phyloP scores from a whole-genome alignment of 2,888 invertebrate genomes.

The Agrilus cyanescens region DNA sequence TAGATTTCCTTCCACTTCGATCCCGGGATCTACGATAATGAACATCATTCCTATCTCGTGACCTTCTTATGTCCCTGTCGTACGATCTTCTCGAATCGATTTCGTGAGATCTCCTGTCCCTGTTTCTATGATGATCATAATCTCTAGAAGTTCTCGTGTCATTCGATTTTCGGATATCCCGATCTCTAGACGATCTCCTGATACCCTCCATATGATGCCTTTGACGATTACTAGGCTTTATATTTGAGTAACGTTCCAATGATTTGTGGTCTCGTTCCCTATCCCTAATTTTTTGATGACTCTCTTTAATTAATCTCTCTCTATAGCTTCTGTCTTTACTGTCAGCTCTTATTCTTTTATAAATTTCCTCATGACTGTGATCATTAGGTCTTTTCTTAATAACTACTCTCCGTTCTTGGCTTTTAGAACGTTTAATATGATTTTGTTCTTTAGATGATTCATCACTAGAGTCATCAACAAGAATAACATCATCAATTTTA shows the following conservation, averaged over 20 bases:
- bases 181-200: conserved; percentile 7
- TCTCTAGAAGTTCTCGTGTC: conserved; percentile 28
- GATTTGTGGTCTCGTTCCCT: conserved; percentile 17
- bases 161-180: conserved; percentile 23
- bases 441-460: conserved; percentile 17
- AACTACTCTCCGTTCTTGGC: conserved; percentile 33
- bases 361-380: conserved; percentile 15
- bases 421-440: conserved; percentile 31
- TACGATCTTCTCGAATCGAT: conserved; percentile 7
- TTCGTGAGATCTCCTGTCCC: conserved; percentile 17
- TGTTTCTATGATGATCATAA: conserved; percentile 19
- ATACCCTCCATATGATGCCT: conserved; percentile 6
- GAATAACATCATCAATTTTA: conserved; percentile 45
- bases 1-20: conserved; percentile 22
- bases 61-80: conserved; percentile 8
- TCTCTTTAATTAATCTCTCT: conserved; percentile 19
- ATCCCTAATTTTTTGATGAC: conserved; percentile 26
- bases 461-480: conserved; percentile 51
- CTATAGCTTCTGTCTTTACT: conserved; percentile 15
- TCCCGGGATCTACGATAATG: conserved; percentile 25
- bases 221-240: conserved; percentile 10
- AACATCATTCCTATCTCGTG: conserved; percentile 8
- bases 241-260: conserved; percentile 4
- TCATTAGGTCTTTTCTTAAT: conserved; percentile 25
- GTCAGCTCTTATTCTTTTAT: conserved; percentile 10